Percentiles rank a stretch among this genome's conserved stretches.
Evolutionary conservation across 2,797 vertebrate species (phyloP).

Genomic region (Strix occidentalis): DNA sequence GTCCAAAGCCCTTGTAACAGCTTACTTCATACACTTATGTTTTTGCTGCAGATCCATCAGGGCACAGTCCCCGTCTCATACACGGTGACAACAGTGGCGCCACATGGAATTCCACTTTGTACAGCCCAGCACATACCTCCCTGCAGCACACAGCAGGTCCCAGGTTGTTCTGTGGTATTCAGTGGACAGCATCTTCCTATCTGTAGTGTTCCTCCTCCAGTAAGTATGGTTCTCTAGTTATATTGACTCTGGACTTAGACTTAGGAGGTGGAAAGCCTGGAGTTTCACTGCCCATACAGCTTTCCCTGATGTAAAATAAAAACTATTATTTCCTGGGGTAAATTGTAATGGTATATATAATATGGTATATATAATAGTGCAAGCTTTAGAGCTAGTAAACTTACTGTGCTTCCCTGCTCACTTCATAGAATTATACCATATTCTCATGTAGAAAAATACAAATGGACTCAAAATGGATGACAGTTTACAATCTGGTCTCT

Average conservation of each 20-base stretch:
- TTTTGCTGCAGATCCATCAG: slow-evolving; percentile 83
- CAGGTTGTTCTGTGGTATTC: slow-evolving; percentile 91
- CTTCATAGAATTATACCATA: background rate
- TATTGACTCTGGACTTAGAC: background rate
- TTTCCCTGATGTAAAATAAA: background rate
- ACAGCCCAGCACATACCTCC: slow-evolving; percentile 89
- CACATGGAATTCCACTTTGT: slow-evolving; percentile 89
- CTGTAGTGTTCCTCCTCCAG: slow-evolving; percentile 79
- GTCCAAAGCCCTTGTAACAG: background rate
- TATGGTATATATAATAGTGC: background rate
- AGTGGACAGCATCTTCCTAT: slow-evolving; percentile 90
- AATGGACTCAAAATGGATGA: background rate
- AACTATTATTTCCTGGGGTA: background rate
- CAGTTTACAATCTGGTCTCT: background rate
- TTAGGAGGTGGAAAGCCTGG: background rate
- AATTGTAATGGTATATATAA: background rate
- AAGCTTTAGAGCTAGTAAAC: background rate
- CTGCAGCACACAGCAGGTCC: slow-evolving; percentile 89
- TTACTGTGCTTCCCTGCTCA: background rate
- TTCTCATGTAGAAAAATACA: background rate
- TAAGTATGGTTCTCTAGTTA: slow-evolving; percentile 69
- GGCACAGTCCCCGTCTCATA: slow-evolving; percentile 89
- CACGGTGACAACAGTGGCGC: slow-evolving; percentile 88
- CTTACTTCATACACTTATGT: no score
- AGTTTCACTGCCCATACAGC: background rate